Base-by-base conservation (phyloP, 2,113 vertebrate genomes). In the Tapirus terrestris region DNA sequence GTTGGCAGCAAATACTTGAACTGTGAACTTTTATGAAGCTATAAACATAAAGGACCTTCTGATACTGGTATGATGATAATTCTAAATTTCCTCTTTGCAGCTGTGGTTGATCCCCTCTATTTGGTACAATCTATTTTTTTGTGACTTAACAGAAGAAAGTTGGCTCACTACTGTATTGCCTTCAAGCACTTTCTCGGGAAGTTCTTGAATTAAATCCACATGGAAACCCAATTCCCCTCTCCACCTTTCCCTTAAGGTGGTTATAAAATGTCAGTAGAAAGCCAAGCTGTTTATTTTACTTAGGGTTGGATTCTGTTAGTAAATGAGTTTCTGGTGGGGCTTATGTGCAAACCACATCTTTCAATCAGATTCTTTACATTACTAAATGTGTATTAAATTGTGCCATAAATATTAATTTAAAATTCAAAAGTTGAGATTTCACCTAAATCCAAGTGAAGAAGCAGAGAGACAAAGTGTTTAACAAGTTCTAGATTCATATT, bases 51-150 rank as follows among this genome's bases (percentile, higher is more conserved):
- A 98, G 98, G 96, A 98, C 98, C 97, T 98, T 99, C 98, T 98
- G 98, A 99, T 99, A 98, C 91, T 96, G 92, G 97, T 98, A 98
- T 96, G 98, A 99, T 98, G 98, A 99, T 99, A 99, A 99, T 99
- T 98, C 98, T 99, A 98, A 99, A 99, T 99, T 99, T 99, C 99
- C 98, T 99, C 98, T 99, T 98, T 98, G 98, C 98, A 99, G 98
- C 98, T 99, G 98, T 97, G 98, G 97, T 98, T 99, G 98, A 99
- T 99, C 98, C 98, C 97, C 73, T 97, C 96, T 96, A 98, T 99
- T 99, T 98, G 96, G 97, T 98, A 43, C 72, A 98, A 98, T 61
- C 70, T 89, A 84, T 94, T 82, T 98, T 98, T 95, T 96, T 98
- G 97, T 97, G 97, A 98, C 97, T 98, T 98, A 98, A 98, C 97